Conservation (phyloP, 2,113 vertebrate genomes). For the Cebidichthys violaceus region DNA sequence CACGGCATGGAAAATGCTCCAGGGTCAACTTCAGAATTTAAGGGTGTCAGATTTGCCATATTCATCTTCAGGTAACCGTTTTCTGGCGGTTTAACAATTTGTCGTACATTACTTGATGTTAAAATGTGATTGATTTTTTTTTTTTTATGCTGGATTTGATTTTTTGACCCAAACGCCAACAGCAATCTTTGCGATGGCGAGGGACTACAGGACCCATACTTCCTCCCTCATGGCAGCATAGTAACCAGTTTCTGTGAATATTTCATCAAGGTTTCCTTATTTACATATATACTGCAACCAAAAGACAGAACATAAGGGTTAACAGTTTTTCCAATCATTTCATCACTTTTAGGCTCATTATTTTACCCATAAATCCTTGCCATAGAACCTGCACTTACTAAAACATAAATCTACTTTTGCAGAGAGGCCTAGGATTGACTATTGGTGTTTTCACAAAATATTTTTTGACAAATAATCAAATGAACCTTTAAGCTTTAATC, state of each 20-base stretch:
- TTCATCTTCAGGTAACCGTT: constrained; percentile 16
- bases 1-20: constrained; percentile 6
- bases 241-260: not conserved
- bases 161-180: not conserved
- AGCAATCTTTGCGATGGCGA: not conserved
- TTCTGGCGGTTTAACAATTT: constrained; percentile 9
- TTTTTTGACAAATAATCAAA: no score
- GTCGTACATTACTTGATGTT: constrained; percentile 8
- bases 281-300: not conserved
- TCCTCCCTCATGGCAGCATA: not conserved
- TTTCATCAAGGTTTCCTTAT: not conserved
- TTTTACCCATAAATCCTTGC: not conserved
- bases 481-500: no score
- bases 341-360: not conserved
- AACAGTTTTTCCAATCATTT: not conserved
- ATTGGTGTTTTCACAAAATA: no score
- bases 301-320: not conserved
- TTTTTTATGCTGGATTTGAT: not conserved
- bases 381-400: not conserved
- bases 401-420: not conserved
- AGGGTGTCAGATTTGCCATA: constrained; percentile 28
- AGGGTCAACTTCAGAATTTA: constrained; percentile 32
- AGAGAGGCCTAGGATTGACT: not conserved
- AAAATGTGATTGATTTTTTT: constrained; percentile 11
- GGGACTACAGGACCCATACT: not conserved